A percentile compares a stretch with the other conserved stretches of the same genome.
These are phyloP conservation scores for Agonopterix arenella DNA, from an alignment of 2,888 invertebrate species.

Conservation along the genomic window DNA sequence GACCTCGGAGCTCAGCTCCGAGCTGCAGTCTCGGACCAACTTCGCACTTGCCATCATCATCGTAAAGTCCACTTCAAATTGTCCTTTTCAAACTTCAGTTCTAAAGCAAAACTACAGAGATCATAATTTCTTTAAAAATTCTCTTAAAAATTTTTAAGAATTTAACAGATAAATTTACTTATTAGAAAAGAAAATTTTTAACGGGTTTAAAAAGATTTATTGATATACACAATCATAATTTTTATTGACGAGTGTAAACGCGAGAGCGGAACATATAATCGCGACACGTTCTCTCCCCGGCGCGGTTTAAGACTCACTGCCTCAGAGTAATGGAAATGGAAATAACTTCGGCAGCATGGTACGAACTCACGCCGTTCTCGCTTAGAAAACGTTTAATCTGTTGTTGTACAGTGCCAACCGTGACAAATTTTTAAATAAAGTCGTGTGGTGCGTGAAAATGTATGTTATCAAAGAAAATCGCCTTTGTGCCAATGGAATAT, in stretches of 20 bases:
- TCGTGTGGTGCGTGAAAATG: too few species aligned
- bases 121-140: conserved; percentile 4
- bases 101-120: conserved; percentile 8
- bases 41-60: conserved; percentile 77
- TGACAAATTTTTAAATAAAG: too few species aligned
- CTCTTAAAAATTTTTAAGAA: neutral
- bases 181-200: too few species aligned
- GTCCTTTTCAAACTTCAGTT: neutral
- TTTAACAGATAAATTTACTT: too few species aligned
- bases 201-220: too few species aligned
- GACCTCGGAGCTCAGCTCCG: conserved; percentile 68
- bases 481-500: too few species aligned
- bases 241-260: conserved; percentile 31
- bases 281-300: conserved; percentile 32
- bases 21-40: conserved; percentile 72
- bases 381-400: neutral
- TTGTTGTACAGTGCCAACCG: too few species aligned
- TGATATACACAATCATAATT: conserved; percentile 13
- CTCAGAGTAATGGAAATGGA: conserved; percentile 6
- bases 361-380: conserved; percentile 18
- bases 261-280: conserved; percentile 28
- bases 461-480: too few species aligned
- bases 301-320: conserved; percentile 37
- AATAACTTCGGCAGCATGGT: conserved; percentile 3
- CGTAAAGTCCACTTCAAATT: conserved; percentile 21